phyloP scores from a whole-genome alignment of 2,113 vertebrate genomes.

The Scomber japonicus region DNA sequence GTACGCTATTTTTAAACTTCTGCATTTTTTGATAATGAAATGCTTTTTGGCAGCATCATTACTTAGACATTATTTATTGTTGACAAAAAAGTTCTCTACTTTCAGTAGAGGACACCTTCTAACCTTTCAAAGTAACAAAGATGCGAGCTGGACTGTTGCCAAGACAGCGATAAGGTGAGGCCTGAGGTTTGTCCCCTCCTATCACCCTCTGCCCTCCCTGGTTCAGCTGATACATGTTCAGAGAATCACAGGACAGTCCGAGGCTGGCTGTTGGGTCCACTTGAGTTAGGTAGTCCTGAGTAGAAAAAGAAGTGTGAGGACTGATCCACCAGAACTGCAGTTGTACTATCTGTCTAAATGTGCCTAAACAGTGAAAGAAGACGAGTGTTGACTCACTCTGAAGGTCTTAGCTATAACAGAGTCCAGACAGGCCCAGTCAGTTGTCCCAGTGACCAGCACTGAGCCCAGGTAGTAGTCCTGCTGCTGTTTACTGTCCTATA shows the following conservation, averaged over 20 bases:
- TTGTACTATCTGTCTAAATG: background rate
- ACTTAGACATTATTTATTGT: too few species aligned
- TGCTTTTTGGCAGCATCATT: too few species aligned
- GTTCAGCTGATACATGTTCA: conserved; percentile 91
- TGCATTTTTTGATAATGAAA: too few species aligned
- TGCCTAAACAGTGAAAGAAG: background rate
- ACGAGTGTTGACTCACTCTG: conserved; percentile 82
- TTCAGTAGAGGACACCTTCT: conserved; percentile 16
- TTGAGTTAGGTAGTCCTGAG: conserved; percentile 91
- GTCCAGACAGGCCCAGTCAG: conserved; percentile 93
- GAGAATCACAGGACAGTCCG: conserved; percentile 91
- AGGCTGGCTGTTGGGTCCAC: conserved; percentile 93
- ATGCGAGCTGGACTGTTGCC: conserved; percentile 81
- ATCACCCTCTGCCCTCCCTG: conserved; percentile 88
- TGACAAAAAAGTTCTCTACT: background rate
- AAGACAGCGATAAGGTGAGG: conserved; percentile 86
- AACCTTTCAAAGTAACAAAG: conserved; percentile 91
- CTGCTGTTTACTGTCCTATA: conserved; percentile 91
- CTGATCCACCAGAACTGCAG: background rate
- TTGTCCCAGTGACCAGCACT: conserved; percentile 86
- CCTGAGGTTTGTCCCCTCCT: conserved; percentile 87
- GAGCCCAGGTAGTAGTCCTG: conserved; percentile 93
- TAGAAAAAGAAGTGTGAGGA: background rate
- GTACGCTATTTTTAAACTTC: too few species aligned
- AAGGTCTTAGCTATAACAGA: conserved; percentile 91